Conservation (phyloP, 2,113 vertebrate genomes). For the Danio rerio region DNA sequence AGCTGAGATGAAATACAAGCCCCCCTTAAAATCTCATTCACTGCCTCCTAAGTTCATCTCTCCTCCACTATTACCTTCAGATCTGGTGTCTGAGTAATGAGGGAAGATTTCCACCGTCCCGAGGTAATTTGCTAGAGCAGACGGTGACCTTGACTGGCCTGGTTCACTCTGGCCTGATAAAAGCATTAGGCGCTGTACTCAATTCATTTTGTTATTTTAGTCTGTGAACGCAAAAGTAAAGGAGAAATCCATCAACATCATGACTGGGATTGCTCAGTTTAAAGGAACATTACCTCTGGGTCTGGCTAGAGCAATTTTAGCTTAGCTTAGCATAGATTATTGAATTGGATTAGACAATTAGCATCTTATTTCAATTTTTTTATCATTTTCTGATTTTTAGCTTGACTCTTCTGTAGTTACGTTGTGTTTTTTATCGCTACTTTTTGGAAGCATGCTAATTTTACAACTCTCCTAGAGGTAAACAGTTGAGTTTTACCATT, state of each 20-base stretch:
- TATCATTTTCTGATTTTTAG: too few relatives aligned
- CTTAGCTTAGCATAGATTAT: too few relatives aligned
- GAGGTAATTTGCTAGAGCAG: slow-evolving; percentile 7
- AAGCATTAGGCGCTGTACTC: not conserved
- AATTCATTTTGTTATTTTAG: not conserved
- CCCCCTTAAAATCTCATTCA: slow-evolving; percentile 29
- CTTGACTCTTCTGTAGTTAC: too few relatives aligned
- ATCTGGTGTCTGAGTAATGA: slow-evolving; percentile 36
- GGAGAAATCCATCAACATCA: not conserved
- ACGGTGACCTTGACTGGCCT: slow-evolving; percentile 19
- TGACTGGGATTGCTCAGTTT: not conserved
- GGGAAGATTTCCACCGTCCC: slow-evolving; percentile 19
- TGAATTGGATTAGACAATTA: too few relatives aligned
- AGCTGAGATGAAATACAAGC: slow-evolving; percentile 47
- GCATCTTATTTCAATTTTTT: too few relatives aligned
- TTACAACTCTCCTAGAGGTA: too few relatives aligned
- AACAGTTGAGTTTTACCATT: too few relatives aligned
- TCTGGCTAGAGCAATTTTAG: too few relatives aligned
- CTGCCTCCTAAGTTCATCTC: slow-evolving; percentile 3
- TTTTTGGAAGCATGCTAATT: too few relatives aligned
- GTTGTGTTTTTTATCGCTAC: too few relatives aligned
- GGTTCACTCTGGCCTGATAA: not conserved
- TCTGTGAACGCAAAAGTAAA: not conserved
- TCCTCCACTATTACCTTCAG: slow-evolving; percentile 26
- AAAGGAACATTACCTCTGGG: not conserved